Percentiles rank a stretch among this genome's conserved stretches.
Evolutionary conservation across 2,888 invertebrate genomes (phyloP).

Genomic region (Rhamphomyia laevipes): DNA sequence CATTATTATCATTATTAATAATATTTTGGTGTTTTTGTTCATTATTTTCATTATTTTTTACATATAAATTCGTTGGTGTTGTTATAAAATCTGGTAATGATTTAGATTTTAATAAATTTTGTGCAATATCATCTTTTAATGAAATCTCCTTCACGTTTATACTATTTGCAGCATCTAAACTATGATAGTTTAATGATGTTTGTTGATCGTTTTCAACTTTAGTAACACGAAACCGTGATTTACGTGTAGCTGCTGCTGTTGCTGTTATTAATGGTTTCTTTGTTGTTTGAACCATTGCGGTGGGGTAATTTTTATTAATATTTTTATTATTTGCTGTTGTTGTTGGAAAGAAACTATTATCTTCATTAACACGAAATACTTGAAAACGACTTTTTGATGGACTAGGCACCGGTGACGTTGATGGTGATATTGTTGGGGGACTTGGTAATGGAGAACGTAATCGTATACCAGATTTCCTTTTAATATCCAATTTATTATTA

Average conservation of each 20-base stretch:
- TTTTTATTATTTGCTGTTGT: conserved; percentile 7
- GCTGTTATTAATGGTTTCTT: not conserved
- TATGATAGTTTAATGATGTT: not conserved
- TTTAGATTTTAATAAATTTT: not conserved
- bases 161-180: not conserved
- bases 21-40: not conserved
- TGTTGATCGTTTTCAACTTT: conserved; percentile 11
- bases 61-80: not conserved
- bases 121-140: not conserved
- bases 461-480: conserved; percentile 39
- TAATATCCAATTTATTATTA: conserved; percentile 28
- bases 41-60: conserved; percentile 1
- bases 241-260: not conserved
- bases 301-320: conserved; percentile 8
- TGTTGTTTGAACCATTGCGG: conserved; percentile 4
- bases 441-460: conserved; percentile 55
- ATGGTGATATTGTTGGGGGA: conserved; percentile 51
- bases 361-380: conserved; percentile 35
- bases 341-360: conserved; percentile 19
- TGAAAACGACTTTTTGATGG: conserved; percentile 38
- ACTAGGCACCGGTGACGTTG: conserved; percentile 54
- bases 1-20: no score
- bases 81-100: not conserved
- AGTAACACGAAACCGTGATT: conserved; percentile 16
- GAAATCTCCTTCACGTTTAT: not conserved